phyloP scores from a whole-genome alignment of 2,113 vertebrate genomes.

The Monopterus albus region DNA sequence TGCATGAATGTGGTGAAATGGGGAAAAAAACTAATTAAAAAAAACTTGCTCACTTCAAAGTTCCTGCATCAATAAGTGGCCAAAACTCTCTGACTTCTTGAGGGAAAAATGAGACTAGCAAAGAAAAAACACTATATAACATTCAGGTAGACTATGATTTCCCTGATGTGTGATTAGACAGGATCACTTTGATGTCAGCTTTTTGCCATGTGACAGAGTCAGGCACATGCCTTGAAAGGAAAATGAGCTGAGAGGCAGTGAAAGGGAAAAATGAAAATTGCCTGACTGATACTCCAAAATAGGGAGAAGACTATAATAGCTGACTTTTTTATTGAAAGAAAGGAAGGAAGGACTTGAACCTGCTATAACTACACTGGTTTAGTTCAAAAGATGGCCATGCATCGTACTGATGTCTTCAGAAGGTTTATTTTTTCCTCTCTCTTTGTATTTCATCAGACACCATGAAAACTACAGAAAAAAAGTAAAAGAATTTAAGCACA shows the following conservation, averaged over 20 bases:
- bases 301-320: slow-evolving; percentile 13
- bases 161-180: slow-evolving; percentile 63
- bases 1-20: background rate
- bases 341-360: background rate
- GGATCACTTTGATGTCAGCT: slow-evolving; percentile 65
- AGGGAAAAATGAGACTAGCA: background rate
- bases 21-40: background rate
- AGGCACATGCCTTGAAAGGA: slow-evolving; percentile 19
- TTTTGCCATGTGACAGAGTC: slow-evolving; percentile 33
- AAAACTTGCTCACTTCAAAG: slow-evolving; percentile 1
- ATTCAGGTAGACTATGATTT: slow-evolving; percentile 54
- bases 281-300: slow-evolving; percentile 44
- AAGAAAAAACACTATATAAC: slow-evolving; percentile 22
- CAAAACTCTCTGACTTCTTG: background rate
- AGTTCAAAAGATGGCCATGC: too few species aligned
- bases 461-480: too few species aligned
- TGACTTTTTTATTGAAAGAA: background rate
- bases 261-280: slow-evolving; percentile 38
- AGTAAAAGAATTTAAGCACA: too few species aligned
- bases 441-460: too few species aligned
- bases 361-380: too few species aligned
- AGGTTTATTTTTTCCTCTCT: too few species aligned
- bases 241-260: slow-evolving; percentile 30
- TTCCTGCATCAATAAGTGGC: slow-evolving; percentile 30
- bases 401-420: too few species aligned